A percentile compares a stretch with the other conserved stretches of the same genome.
These are phyloP conservation scores for Xylota sylvarum DNA, from an alignment of 2,888 invertebrate species.

Conservation along the genomic window DNA sequence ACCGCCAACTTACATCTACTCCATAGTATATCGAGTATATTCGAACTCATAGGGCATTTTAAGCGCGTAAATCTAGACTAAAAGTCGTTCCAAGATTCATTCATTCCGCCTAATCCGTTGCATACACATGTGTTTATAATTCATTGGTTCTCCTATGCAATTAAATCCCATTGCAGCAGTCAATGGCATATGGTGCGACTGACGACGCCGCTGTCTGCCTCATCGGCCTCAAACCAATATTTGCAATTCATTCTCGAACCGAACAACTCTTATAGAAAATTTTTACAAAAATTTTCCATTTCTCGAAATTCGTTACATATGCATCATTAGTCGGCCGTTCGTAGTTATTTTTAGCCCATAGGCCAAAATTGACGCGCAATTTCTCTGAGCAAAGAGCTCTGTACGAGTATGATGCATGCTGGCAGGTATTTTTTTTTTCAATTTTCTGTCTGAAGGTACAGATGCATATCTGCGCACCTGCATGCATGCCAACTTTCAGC, in stretches of 20 bases:
- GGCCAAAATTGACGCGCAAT: slow-evolving; percentile 43
- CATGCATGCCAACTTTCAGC: slow-evolving; percentile 26
- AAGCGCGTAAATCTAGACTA: no score
- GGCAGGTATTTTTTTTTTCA: background rate
- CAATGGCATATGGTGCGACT: no score
- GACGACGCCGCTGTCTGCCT: background rate
- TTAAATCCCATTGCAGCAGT: no score
- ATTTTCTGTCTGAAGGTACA: slow-evolving; percentile 7
- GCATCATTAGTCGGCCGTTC: slow-evolving; percentile 4
- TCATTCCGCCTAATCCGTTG: background rate
- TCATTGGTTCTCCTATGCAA: background rate
- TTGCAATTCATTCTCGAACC: slow-evolving; percentile 41
- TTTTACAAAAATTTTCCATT: slow-evolving; percentile 20
- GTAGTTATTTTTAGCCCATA: slow-evolving; percentile 20
- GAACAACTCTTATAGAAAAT: background rate
- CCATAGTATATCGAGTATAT: no score
- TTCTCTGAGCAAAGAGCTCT: background rate
- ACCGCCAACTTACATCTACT: no score
- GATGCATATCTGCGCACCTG: slow-evolving; percentile 48
- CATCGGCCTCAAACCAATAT: slow-evolving; percentile 13
- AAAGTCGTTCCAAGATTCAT: no score
- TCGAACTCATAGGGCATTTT: no score
- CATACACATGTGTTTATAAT: background rate
- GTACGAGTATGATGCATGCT: background rate
- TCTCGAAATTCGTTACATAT: slow-evolving; percentile 23